A percentile compares a stretch with the other conserved stretches of the same genome.
Evolutionary conservation across 2,888 invertebrate genomes (phyloP).

Genomic region (Hypercompe scribonia): DNA sequence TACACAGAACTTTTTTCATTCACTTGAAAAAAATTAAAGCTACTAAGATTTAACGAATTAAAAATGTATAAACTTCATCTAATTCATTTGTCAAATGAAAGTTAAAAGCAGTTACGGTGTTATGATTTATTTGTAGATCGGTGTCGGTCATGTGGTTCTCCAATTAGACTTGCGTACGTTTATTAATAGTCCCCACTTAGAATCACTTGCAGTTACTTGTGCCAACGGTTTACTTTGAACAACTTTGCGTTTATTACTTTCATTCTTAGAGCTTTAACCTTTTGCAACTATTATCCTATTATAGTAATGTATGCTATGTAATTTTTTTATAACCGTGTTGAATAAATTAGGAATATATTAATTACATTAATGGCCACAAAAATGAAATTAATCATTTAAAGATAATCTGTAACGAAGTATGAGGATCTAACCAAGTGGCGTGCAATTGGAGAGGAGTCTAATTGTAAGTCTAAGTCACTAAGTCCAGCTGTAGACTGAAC

Average conservation of each 20-base stretch:
- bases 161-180: slow-evolving; percentile 73
- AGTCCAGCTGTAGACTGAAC: too few relatives aligned
- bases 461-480: too few relatives aligned
- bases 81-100: slow-evolving; percentile 20
- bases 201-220: slow-evolving; percentile 70
- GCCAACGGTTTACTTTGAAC: slow-evolving; percentile 55
- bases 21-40: neutral
- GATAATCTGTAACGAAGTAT: too few relatives aligned
- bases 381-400: too few relatives aligned
- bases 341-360: neutral
- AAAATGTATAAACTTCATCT: neutral
- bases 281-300: slow-evolving; percentile 2
- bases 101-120: slow-evolving; percentile 36
- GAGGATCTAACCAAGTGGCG: too few relatives aligned
- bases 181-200: slow-evolving; percentile 81
- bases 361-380: too few relatives aligned
- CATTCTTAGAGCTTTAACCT: slow-evolving; percentile 12
- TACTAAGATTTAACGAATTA: neutral
- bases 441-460: too few relatives aligned
- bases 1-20: neutral
- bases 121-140: slow-evolving; percentile 72
- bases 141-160: slow-evolving; percentile 70
- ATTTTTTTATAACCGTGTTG: neutral
- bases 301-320: neutral
- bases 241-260: slow-evolving; percentile 26